Evolutionary conservation across 2,888 invertebrate species (phyloP), one percentile per base, ranked within the genome.

Genomic region (Atethmia centrago): DNA sequence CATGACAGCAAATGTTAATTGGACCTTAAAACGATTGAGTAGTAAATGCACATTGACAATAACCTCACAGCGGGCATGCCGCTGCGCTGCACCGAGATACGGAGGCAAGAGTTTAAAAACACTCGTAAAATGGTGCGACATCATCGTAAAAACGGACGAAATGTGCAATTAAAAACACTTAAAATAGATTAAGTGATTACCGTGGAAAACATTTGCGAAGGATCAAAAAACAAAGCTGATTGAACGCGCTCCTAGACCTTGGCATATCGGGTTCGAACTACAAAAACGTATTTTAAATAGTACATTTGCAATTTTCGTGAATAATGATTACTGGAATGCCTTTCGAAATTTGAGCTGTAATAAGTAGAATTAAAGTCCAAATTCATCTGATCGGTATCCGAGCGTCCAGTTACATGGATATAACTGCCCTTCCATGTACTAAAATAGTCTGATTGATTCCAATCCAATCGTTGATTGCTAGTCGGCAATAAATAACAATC

Each of bases 141-240:
- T 74, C 79, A 80, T 89, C 89, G 88, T 93, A 90, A 92, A 93
- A 89, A 88, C 86, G 84, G 71, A 88, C 79, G 77, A 90, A 88
- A 90, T 89, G 86, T 83, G 89, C 90, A 93, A 93, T 93, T 93
- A 94, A 93, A 93, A 92, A 92, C 92, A 93, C 92, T 91, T 92
- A 89, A 92, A 93, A 92, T 92, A 92, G 93, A 93, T 94, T 92
- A 94, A 93, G 93, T 89, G 90, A 92, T 93, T 92, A 91, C 86
- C 80, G 86, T 74, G 85, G 83, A 86, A 86, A 88, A 87, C 88
- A 87, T 89, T 90, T 85, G 85, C 80, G 80, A 84, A 74, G 45
- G 69, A 87, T 84, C 79, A 82, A 86, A 87, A 90, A 88, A 87
- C 72, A 82, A 86, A 80, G 81, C 72, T 82, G 77, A 83, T 84